Evolutionary conservation across 1,140 invertebrate species (phyloP), one percentile per base, ranked within the genome.

Genomic region (Achroia grisella): DNA sequence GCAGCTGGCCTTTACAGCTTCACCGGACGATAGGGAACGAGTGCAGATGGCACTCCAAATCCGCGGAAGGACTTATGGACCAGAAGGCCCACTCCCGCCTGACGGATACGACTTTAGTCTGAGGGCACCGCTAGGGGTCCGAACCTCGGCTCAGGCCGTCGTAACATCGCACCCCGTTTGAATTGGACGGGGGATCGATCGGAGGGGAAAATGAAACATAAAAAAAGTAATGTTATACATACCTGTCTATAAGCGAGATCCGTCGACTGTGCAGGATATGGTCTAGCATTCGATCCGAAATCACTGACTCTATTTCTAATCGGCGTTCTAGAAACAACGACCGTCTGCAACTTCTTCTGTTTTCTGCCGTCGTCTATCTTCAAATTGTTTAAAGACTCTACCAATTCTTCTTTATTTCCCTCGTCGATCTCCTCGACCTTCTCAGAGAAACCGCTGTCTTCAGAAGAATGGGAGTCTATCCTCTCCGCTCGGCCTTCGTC

Each of bases 381-480:
- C 23, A 63, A 46, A 13, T 65, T 56, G 23, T 49, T 57, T 5
- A 68, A 36, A 0, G 48, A 29, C 8, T 61, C 47, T 0, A 57
- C 37, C 5, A 62, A 47, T 62, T 52, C 47, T 4, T 54, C 39
- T 13, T 54, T 39, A 28, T 8, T 49, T 33, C 12, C 41, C 42
- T 51, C 54, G 8, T 53, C 48, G 11, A 35, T 34, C 3, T 23
- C 17, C 39, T 23, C 37, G 33, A 33, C 56, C 2, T 58, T 59
- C 2, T 80, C 76, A 2, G 62, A 51, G 15, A 62, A 74, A 0
- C 77, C 77, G 12, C 75, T 82, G 34, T 82, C 77, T 32, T 71
- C 56, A 4, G 77, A 81, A 0, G 70, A 71, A 6, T 79, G 69
- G 1, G 77, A 78, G 8, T 71, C 66, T 2, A 71, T 65, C 10